Percentiles rank a stretch among this genome's conserved stretches.
phyloP scores from a whole-genome alignment of 2,888 invertebrate genomes.

The Thymelicus lineola region DNA sequence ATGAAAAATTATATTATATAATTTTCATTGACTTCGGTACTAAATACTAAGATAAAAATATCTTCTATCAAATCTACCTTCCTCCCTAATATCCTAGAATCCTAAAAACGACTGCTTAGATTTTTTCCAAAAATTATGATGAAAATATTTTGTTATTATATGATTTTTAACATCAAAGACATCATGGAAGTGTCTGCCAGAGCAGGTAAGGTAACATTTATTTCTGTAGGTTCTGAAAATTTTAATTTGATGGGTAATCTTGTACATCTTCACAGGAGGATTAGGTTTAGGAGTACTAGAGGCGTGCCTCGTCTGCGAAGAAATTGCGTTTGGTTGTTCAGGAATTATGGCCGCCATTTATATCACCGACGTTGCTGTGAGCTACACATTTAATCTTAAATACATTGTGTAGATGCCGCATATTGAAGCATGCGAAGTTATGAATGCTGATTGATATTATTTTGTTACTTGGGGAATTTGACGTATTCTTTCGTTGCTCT shows the following conservation, averaged over 20 bases:
- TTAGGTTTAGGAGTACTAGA: slow-evolving; percentile 90
- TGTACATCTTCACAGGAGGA: slow-evolving; percentile 86
- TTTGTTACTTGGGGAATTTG: background rate
- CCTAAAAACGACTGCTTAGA: too few relatives aligned
- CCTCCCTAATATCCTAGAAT: too few relatives aligned
- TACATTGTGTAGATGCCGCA: slow-evolving; percentile 2
- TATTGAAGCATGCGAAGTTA: slow-evolving; percentile 10
- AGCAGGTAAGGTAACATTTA: too few relatives aligned
- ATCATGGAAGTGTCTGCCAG: too few relatives aligned
- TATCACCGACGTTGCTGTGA: slow-evolving; percentile 91
- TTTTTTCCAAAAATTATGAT: too few relatives aligned
- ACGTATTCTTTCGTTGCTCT: background rate
- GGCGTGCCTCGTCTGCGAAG: slow-evolving; percentile 92
- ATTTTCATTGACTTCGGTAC: too few relatives aligned
- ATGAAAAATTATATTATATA: too few relatives aligned
- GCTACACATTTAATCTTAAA: slow-evolving; percentile 28
- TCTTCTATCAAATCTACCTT: too few relatives aligned
- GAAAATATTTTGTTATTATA: too few relatives aligned
- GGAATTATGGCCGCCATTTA: slow-evolving; percentile 96
- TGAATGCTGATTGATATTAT: background rate
- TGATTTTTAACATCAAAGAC: too few relatives aligned
- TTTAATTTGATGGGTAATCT: background rate
- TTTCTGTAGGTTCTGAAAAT: too few relatives aligned
- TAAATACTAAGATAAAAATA: too few relatives aligned
- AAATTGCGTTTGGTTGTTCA: slow-evolving; percentile 95